Evolutionary conservation across 23 tunicate genomes (phyloP), one percentile per base, ranked within the genome.

Genomic region (Halocynthia roretzi): DNA sequence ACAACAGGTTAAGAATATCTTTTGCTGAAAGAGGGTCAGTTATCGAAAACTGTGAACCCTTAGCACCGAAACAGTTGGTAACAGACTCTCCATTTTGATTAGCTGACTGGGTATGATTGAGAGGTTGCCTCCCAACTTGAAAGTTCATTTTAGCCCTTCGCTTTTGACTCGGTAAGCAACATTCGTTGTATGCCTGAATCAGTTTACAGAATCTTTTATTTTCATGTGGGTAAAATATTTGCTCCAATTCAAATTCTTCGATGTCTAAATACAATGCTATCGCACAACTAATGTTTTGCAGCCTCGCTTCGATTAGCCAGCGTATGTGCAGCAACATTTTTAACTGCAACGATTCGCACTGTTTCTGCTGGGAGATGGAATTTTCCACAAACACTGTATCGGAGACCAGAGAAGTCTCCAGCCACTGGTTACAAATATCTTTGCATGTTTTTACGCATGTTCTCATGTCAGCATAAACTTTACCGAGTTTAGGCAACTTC

Each of bases 151-250:
- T 11, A 15, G 10, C 70, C 10, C 70, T 20, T 10, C 31, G 2
- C 31, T 74, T 74, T n/a, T 54, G 50, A 53, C 56, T 22, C 60
- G 6, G 2, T 0, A 18, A 0, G 52, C 10, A 52, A 74, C 10
- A 19, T 58, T 86, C 77, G 62, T 92, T 92, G 81, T 82, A 92
- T 0, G 61, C 84, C 65, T 85, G 92, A 62, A 92, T 82, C 0
- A 92, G 75, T 74, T 92, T 92, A 69, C 92, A 86, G 49, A 92
- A 71, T 12, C 87, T 90, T 68, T 92, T 92, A n/a, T 82, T 53
- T 7, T 61, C 78, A 21, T 73, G 78, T 70, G 82, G 22, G 10
- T 81, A 83, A 68, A 86, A 61, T 54, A 79, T n/a, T 57, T 21
- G 51, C 61, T 54, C 51, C 83, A 84, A 82, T 12, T 86, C 85